A percentile compares a stretch with the other conserved stretches of the same genome.
Conservation (phyloP, 2,888 invertebrate species). For the Epistrophe eligans region DNA sequence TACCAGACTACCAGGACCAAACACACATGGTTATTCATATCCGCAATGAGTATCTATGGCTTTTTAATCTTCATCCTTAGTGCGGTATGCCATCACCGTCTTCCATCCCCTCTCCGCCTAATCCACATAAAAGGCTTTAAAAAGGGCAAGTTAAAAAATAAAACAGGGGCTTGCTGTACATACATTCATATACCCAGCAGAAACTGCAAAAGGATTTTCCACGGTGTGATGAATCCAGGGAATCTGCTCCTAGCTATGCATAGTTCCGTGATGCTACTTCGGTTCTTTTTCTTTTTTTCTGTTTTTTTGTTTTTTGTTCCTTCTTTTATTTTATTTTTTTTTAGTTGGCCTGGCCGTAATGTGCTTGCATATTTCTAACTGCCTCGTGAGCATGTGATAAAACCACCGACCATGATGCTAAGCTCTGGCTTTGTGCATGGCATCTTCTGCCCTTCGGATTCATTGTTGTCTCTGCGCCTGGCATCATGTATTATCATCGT, state of each 20-base stretch:
- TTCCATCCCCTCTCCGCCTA: slow-evolving; percentile 34
- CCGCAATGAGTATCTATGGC: slow-evolving; percentile 73
- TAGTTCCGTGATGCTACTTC: slow-evolving; percentile 58
- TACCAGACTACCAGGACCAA: slow-evolving; percentile 11
- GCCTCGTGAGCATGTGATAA: slow-evolving; percentile 76
- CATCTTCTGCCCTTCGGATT: slow-evolving; percentile 34
- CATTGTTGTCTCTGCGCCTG: slow-evolving; percentile 64
- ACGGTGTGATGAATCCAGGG: slow-evolving; percentile 75
- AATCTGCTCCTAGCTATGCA: slow-evolving; percentile 69
- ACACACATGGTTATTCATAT: slow-evolving; percentile 60
- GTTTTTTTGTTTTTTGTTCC: background rate
- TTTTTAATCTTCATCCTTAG: slow-evolving; percentile 75
- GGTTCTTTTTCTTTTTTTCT: background rate
- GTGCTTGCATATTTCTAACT: slow-evolving; percentile 73
- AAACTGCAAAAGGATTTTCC: slow-evolving; percentile 70
- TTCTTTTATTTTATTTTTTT: slow-evolving; percentile 6
- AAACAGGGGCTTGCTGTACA: background rate
- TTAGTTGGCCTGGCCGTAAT: slow-evolving; percentile 49
- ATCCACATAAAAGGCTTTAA: slow-evolving; percentile 61
- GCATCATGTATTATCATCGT: slow-evolving; percentile 66
- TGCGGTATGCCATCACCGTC: slow-evolving; percentile 60
- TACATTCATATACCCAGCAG: background rate
- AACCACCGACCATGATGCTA: slow-evolving; percentile 74
- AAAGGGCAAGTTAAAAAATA: slow-evolving; percentile 47
- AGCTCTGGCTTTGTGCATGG: slow-evolving; percentile 51